Base-by-base conservation (phyloP, 2,888 invertebrate species). In the Andrena chrysosceles region DNA sequence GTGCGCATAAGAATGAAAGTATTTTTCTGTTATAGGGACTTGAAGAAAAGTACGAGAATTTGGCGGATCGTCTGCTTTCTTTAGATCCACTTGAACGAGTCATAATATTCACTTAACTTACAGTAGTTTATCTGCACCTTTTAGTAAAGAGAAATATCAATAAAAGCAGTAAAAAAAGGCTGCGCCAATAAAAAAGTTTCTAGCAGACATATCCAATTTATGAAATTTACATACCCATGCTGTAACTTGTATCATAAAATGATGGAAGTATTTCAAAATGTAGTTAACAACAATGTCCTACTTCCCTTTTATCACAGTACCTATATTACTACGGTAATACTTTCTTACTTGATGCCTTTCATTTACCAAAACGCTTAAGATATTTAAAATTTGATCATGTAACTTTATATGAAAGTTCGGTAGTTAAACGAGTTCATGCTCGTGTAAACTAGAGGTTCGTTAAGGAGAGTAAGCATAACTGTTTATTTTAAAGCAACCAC, bases 191-290 rank as follows among this genome's bases (percentile, higher is more conserved):
- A 42, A 54, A 20, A 54, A 54, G 54, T 54, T 54, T 54, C 54
- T n/a, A 59, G 6, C n/a, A 68, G 20, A 23, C 56, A n/a, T 23
- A 2, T 42, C 56, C n/a, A 69, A 26, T 56, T 69, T 56, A 54
- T 8, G n/a, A 13, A 20, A 31, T 6, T 8, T 26, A 13, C 35
- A 7, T 16, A 20, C 5, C 13, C 52, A 4, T 5, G 42, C 8
- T 54, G 54, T 54, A 54, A 20, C 54, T 54, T 54, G 20, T 23
- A 23, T 23, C 54, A 20, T 54, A 54, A 54, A 54, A 42, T 42
- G 42, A 42, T 13, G 42, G 1, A 5, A 5, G 16, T 42, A 42
- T 54, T 23, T 7, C 8, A 54, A 54, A n/a, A 54, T 23, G 54
- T 54, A 20, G 20, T 54, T 54, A 54, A 54, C 23, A 54, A 54